Conservation (phyloP, 1,140 invertebrate genomes). For the Drosophila kikkawai region DNA sequence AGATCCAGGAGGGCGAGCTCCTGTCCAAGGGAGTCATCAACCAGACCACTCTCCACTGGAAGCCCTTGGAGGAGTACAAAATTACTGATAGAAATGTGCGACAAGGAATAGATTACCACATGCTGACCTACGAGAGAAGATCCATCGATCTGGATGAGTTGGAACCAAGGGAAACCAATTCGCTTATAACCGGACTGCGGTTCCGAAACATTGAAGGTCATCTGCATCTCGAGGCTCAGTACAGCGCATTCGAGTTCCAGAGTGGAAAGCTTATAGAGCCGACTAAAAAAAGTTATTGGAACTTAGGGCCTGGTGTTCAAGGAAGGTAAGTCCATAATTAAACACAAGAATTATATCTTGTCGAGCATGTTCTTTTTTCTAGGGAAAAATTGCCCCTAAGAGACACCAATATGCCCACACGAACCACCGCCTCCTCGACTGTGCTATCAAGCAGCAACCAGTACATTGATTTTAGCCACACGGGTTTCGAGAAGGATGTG, state of each 20-base stretch:
- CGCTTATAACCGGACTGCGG: constrained; percentile 87
- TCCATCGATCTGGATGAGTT: constrained; percentile 92
- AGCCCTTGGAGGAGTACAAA: constrained; percentile 88
- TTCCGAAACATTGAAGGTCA: constrained; percentile 91
- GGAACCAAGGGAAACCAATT: constrained; percentile 88
- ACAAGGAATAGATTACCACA: constrained; percentile 90
- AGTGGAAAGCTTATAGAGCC: constrained; percentile 88
- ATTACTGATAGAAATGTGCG: constrained; percentile 86
- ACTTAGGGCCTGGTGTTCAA: constrained; percentile 89
- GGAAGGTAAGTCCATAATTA: constrained; percentile 81
- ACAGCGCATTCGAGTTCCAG: constrained; percentile 91
- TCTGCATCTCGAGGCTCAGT: constrained; percentile 92
- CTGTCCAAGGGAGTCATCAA: constrained; percentile 88
- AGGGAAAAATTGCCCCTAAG: constrained; percentile 87
- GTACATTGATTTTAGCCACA: constrained; percentile 91
- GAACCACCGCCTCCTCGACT: constrained; percentile 85
- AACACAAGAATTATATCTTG: background rate
- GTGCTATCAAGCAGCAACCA: constrained; percentile 89
- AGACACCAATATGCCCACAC: constrained; percentile 89
- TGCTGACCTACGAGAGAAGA: constrained; percentile 90
- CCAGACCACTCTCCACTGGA: constrained; percentile 87
- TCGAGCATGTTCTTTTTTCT: constrained; percentile 47
- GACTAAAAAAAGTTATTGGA: constrained; percentile 87
- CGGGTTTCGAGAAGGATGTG: constrained; percentile 91
- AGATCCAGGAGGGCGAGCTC: constrained; percentile 91